Percentiles rank a stretch among this genome's conserved stretches.
Evolutionary conservation across 2,797 vertebrate species (phyloP).

Genomic region (Mus caroli): DNA sequence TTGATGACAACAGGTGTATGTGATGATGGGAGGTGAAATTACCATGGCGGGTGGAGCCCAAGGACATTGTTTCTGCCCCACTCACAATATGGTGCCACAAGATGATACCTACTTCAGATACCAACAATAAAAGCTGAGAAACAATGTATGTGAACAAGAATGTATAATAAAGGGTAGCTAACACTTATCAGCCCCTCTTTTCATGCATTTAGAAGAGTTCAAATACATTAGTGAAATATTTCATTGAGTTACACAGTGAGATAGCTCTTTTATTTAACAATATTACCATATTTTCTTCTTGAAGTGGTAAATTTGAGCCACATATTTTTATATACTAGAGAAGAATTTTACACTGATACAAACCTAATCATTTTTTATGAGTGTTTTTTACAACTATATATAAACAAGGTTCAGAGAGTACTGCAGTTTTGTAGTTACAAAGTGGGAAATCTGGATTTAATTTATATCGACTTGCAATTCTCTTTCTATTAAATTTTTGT

Average conservation of each 20-base stretch:
- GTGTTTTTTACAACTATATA: background rate
- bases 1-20: background rate
- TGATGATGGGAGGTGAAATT: background rate
- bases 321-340: background rate
- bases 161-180: background rate
- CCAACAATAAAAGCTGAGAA: background rate
- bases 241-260: background rate
- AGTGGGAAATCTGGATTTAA: background rate
- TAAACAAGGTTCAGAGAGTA: background rate
- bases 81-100: background rate
- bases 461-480: background rate
- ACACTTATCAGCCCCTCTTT: background rate
- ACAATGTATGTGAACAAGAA: background rate
- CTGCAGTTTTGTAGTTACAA: background rate
- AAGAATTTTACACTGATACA: background rate
- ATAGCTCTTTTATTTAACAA: background rate
- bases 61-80: background rate
- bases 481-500: background rate
- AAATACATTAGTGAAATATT: background rate
- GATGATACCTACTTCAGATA: background rate
- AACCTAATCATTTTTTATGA: background rate
- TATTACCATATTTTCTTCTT: background rate
- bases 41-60: background rate
- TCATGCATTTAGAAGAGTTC: too few species aligned
- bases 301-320: background rate